Evolutionary conservation across 1,140 invertebrate species (phyloP).

Genomic region (Lamellibrachia luymesi): DNA sequence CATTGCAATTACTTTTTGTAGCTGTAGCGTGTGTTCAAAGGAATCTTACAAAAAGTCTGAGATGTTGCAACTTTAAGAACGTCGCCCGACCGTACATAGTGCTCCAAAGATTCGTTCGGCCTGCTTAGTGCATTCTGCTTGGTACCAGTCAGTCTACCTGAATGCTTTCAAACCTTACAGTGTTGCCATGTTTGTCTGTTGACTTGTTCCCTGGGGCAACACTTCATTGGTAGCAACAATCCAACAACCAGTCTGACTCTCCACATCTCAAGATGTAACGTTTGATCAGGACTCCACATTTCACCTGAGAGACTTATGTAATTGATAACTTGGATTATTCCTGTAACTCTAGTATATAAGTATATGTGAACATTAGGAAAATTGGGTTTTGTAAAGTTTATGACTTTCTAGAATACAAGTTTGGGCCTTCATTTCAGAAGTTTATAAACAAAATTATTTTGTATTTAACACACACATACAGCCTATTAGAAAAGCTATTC

Average conservation of each 20-base stretch:
- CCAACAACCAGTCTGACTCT: neutral
- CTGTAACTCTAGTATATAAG: neutral
- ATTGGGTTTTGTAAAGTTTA: no score
- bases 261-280: neutral
- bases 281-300: neutral
- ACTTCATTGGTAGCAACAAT: neutral
- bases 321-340: neutral
- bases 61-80: neutral
- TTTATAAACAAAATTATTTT: no score
- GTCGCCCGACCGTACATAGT: neutral
- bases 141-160: neutral
- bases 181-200: neutral
- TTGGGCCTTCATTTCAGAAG: no score
- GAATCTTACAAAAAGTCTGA: neutral
- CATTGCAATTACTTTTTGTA: neutral
- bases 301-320: neutral
- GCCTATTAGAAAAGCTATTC: no score
- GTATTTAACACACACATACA: no score
- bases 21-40: neutral
- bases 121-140: neutral
- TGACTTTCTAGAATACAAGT: no score
- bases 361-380: no score
- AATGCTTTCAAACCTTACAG: neutral
- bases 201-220: neutral
- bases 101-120: neutral